Conservation (phyloP, 1,140 invertebrate genomes). For the Piezodorus guildinii region DNA sequence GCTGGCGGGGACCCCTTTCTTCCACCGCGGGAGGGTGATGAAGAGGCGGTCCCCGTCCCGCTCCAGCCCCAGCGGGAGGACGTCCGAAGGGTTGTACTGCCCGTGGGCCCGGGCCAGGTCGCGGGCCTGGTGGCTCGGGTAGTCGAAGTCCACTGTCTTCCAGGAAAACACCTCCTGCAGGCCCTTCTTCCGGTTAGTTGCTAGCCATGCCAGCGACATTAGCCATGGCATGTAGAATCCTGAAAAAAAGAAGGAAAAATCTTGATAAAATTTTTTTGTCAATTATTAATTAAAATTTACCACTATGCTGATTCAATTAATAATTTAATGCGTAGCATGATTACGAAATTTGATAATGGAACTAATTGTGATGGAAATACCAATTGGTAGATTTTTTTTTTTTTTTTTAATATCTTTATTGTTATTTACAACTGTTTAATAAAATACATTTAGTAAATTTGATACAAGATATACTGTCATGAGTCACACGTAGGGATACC, state of each 20-base stretch:
- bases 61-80: conserved; percentile 59
- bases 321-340: no score
- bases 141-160: conserved; percentile 29
- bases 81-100: conserved; percentile 53
- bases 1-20: conserved; percentile 58
- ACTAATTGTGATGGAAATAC: no score
- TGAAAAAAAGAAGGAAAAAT: conserved; percentile 7
- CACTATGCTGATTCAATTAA: no score
- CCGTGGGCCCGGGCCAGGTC: conserved; percentile 35
- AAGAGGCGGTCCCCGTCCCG: conserved; percentile 51
- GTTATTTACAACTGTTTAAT: no score
- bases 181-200: not conserved
- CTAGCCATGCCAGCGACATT: conserved; percentile 19
- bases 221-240: conserved; percentile 22
- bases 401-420: no score
- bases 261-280: no score
- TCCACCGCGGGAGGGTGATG: conserved; percentile 56
- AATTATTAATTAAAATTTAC: no score
- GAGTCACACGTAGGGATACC: no score
- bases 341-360: no score
- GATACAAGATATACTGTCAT: no score
- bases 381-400: no score
- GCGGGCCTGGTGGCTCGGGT: conserved; percentile 22
- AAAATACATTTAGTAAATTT: no score
- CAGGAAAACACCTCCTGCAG: conserved; percentile 28